Conservation (phyloP, 2,113 vertebrate species). For the Tachysurus fulvidraco region DNA sequence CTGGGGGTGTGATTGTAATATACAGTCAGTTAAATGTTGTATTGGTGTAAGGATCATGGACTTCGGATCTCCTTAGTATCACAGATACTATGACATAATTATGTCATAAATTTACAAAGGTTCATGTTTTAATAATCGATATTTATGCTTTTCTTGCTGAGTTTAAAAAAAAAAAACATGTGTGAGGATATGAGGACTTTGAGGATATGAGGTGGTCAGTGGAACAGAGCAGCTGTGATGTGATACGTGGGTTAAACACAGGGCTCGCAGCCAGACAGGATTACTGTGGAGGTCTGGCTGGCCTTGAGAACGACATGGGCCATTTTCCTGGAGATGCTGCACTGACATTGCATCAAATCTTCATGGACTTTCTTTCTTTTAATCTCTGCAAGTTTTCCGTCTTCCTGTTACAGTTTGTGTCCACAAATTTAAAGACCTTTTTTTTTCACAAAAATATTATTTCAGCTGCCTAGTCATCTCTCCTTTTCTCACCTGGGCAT, state of each 20-base stretch:
- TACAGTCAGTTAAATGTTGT: too few relatives aligned
- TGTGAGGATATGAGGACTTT: background rate
- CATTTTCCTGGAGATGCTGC: background rate
- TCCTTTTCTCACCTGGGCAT: constrained; percentile 41
- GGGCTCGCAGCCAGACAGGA: constrained; percentile 26
- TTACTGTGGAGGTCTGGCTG: constrained; percentile 14
- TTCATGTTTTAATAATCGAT: background rate
- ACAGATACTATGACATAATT: too few relatives aligned
- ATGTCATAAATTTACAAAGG: background rate
- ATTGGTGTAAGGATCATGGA: too few relatives aligned
- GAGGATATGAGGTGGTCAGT: constrained; percentile 25
- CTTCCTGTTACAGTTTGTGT: constrained; percentile 31
- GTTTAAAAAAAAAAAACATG: background rate
- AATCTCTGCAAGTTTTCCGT: constrained; percentile 35
- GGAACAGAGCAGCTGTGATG: constrained; percentile 43
- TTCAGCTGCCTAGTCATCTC: constrained; percentile 41
- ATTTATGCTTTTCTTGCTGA: background rate
- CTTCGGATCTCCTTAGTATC: too few relatives aligned
- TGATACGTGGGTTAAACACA: constrained; percentile 33
- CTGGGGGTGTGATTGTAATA: too few relatives aligned
- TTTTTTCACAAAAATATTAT: constrained; percentile 46
- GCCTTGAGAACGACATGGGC: constrained; percentile 7
- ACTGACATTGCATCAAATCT: constrained; percentile 40
- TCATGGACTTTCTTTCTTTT: constrained; percentile 37
- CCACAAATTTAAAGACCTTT: constrained; percentile 18